Evolutionary conservation across 2,888 invertebrate species (phyloP).

Genomic region (Saturnia japonica): DNA sequence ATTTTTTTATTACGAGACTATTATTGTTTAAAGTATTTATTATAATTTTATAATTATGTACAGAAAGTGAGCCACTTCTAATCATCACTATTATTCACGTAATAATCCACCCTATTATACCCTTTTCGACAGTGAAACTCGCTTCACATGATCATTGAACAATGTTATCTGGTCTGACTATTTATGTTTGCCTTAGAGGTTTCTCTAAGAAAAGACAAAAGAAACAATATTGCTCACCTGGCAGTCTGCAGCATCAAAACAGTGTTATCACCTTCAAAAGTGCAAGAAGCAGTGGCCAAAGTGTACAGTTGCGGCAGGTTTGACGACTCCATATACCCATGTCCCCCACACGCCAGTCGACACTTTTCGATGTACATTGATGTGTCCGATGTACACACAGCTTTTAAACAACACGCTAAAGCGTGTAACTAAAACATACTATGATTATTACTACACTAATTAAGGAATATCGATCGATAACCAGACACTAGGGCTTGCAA

Average conservation of each 20-base stretch:
- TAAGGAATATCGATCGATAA: neutral
- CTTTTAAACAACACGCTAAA: constrained; percentile 94
- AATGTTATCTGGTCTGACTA: too few relatives aligned
- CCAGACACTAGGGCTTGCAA: too few relatives aligned
- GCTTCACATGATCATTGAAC: too few relatives aligned
- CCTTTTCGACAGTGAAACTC: too few relatives aligned
- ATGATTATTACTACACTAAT: neutral
- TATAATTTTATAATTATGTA: too few relatives aligned
- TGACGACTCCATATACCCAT: constrained; percentile 94
- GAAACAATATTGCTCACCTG: constrained; percentile 58
- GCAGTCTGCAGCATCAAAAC: constrained; percentile 96
- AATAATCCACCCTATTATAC: too few relatives aligned
- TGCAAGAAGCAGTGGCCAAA: constrained; percentile 91
- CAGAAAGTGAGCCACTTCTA: too few relatives aligned
- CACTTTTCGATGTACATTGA: constrained; percentile 89
- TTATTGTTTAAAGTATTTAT: too few relatives aligned
- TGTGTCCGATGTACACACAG: constrained; percentile 89
- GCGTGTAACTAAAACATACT: constrained; percentile 88
- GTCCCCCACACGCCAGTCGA: constrained; percentile 95
- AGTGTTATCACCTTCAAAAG: constrained; percentile 98
- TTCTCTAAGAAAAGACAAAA: neutral
- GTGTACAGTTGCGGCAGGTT: constrained; percentile 93
- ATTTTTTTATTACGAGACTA: too few relatives aligned
- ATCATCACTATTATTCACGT: too few relatives aligned
- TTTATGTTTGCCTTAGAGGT: too few relatives aligned